Base-by-base conservation (phyloP, 1,140 invertebrate genomes). In the Bombus polaris region DNA sequence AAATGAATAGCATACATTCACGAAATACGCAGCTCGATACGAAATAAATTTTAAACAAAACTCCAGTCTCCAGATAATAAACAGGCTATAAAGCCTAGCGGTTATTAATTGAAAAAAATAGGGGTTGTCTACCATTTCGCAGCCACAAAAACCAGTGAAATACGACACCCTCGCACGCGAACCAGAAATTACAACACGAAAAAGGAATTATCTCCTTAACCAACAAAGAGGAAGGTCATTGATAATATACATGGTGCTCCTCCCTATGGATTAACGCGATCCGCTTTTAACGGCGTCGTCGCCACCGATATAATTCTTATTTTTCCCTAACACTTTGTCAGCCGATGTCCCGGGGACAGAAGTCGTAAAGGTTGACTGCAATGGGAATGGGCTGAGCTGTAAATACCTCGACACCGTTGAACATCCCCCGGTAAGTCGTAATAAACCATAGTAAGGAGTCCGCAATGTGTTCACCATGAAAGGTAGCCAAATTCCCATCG, bases 371-470 rank as follows among this genome's bases (percentile, higher is more conserved):
- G 59, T 53, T 65, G 78, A 57, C 71, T 53, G 8, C 73, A 53
- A 32, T 65, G 80, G 74, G 81, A 87, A 89, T 18, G 70, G 80
- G 77, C 88, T 62, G 66, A 74, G 92, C 87, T 89, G 93, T 92
- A 93, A 94, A 93, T 92, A 93, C 87, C 87, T 81, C 86, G 83
- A 81, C 88, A 74, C 25, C 76, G 71, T 85, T 72, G 81, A 93
- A 92, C 92, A 91, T 90, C 86, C 87, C 88, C 87, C 88, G 88
- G 32, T 92, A 92, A 93, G 89, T 91, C 91, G 93, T 93, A 92
- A 92, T 92, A 92, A 92, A 91, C 77, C 87, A 78, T 82, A 39
- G 77, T 78, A 83, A 87, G 80, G 72, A 87, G 82, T 84, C 65
- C 32, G 53, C 68, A 70, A 70, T 39, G 83, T 84, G 79, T 86